phyloP scores from a whole-genome alignment of 2,888 invertebrate genomes.

The Noctua comes region DNA sequence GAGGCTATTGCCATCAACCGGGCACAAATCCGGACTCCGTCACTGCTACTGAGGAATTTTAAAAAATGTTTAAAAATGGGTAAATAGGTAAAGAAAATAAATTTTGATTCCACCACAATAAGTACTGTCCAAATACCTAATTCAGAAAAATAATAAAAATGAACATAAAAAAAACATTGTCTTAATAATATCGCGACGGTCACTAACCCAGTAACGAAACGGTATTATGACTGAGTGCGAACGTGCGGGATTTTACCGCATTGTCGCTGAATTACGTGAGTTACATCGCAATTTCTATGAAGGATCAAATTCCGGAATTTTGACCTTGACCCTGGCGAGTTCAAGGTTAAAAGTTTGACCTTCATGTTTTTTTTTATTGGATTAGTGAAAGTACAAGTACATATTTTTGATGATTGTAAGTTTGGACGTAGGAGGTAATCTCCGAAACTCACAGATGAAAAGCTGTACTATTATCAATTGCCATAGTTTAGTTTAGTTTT shows the following conservation, averaged over 20 bases:
- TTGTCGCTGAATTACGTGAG: conserved; percentile 9
- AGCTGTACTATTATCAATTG: too few relatives aligned
- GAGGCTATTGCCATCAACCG: too few relatives aligned
- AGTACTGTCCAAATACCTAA: background rate
- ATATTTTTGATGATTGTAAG: too few relatives aligned
- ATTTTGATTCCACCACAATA: background rate
- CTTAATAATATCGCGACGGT: background rate
- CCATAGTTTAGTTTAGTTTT: background rate
- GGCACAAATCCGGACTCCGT: too few relatives aligned
- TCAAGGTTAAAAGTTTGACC: background rate
- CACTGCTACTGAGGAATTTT: too few relatives aligned
- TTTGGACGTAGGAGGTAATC: background rate
- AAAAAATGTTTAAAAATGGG: too few relatives aligned
- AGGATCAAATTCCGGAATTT: background rate
- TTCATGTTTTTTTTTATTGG: background rate
- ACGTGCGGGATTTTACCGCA: conserved; percentile 10
- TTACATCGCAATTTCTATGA: background rate
- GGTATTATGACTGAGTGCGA: background rate
- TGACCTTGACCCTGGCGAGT: background rate
- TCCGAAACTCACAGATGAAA: too few relatives aligned
- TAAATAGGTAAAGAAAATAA: background rate
- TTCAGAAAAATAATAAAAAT: background rate
- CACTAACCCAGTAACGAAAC: conserved; percentile 6
- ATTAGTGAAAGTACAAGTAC: background rate
- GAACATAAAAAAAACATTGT: background rate